Base-by-base conservation (phyloP, 2,888 invertebrate species). In the Thecophora atra region DNA sequence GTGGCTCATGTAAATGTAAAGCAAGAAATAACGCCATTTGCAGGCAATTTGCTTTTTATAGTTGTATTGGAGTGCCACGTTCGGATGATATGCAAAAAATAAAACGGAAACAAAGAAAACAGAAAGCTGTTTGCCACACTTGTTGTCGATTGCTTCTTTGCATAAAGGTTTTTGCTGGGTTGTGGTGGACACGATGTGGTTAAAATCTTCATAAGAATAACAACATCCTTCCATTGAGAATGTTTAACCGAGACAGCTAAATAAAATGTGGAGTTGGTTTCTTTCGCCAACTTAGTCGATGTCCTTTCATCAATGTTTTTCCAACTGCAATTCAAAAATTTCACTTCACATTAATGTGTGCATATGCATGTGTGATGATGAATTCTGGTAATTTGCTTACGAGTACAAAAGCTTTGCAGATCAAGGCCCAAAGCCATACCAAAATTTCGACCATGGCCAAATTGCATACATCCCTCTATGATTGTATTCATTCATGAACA, bases 1-100 rank as follows among this genome's bases (percentile, higher is more conserved):
- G 19, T 63, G n/a, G 26, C 51, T 30, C 51, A 26, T 13, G 28
- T 51, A 30, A 51, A 28, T 67, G 67, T 67, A 21, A 54, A 67
- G 67, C 37, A 54, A 67, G 15, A 67, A 54, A 52, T 54, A 52
- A 17, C 54, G 54, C 67, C 52, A 67, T 67, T 52, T 67, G 19
- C 54, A 37, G 54, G 56, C 67, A 52, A 54, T 67, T 67, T 37
- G 66, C 13, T 47, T 13, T 4, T 47, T 47, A 17, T 47, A 3
- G 47, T 47, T 66, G 52, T 54, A 67, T 66, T 52, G 65, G n/a
- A n/a, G 28, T 37, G 30, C 37, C n/a, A n/a, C n/a, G n/a, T n/a
- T n/a, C n/a, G n/a, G n/a, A n/a, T n/a, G n/a, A n/a, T n/a, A n/a
- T n/a, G n/a, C n/a, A n/a, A n/a, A n/a, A n/a, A n/a, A n/a, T n/a